phyloP scores from a whole-genome alignment of 2,797 vertebrate species.

The Monodelphis domestica region DNA sequence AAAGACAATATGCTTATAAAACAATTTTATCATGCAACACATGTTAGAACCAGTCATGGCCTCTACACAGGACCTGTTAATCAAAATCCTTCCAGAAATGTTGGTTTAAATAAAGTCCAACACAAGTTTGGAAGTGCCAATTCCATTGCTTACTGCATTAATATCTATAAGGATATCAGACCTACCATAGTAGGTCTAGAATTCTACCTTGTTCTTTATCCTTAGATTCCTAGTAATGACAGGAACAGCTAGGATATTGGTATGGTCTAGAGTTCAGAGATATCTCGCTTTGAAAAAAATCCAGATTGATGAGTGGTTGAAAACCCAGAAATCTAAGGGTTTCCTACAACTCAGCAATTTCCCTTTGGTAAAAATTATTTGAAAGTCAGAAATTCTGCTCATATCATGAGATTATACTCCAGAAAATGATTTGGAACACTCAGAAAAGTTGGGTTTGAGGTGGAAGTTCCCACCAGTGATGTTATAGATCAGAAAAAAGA shows the following conservation, averaged over 20 bases:
- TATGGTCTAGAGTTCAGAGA: background rate
- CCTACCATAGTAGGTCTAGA: background rate
- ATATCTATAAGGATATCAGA: background rate
- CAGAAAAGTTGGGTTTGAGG: background rate
- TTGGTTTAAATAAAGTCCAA: background rate
- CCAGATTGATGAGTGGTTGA: background rate
- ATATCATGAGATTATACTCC: conserved; percentile 29
- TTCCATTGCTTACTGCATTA: background rate
- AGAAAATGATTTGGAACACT: conserved; percentile 35
- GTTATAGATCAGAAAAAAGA: background rate
- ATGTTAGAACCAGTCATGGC: background rate
- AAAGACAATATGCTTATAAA: background rate
- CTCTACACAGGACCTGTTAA: background rate
- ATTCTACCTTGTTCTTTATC: background rate
- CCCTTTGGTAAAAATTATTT: background rate
- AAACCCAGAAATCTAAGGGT: conserved; percentile 24
- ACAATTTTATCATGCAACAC: background rate
- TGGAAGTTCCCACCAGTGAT: background rate
- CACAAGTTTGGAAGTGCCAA: background rate
- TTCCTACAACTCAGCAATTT: background rate
- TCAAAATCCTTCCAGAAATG: background rate
- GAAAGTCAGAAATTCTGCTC: conserved; percentile 17
- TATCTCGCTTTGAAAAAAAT: conserved; percentile 8
- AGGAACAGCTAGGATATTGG: background rate
- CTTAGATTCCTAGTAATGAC: background rate